Evolutionary conservation across 2,888 invertebrate genomes (phyloP), one percentile per base, ranked within the genome.

Genomic region (Hirudinaria manillensis): DNA sequence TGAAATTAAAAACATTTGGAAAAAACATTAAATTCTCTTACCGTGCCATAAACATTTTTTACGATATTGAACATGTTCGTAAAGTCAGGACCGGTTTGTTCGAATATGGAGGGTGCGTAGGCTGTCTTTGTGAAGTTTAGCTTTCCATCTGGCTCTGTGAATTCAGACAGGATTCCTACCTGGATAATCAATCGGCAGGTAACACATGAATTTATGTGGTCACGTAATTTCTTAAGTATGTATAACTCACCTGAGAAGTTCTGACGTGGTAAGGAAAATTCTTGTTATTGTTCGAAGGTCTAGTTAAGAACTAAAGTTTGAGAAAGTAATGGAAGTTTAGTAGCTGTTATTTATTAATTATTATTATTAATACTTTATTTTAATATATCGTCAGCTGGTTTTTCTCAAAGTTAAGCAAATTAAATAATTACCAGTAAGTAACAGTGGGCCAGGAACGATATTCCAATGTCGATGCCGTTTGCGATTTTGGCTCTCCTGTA

Each of bases 211-310:
- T 61, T 61, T 61, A 61, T 29, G 7, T 61, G 2, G n/a, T 29
- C 61, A 1, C 10, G 61, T 61, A 24, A n/a, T 10, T 27, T 7
- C 29, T 29, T 21, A 21, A 19, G 29, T 21, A 61, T n/a, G 13
- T 61, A 4, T 7, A n/a, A 32, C 71, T 70, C 21, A 88, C 86
- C 86, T 93, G 93, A 0, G 91, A 91, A 0, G 93, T 93, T 74
- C 93, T 87, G 38, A 94, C 93, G 83, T 94, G 94, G 84, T 92
- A 94, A 0, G 94, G 94, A 81, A 94, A 94, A 83, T 93, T 93
- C 82, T 90, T 91, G 83, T 94, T 94, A 0, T 92, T 92, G 77
- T 91, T 90, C 1, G 91, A 90, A 2, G 94, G 94, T 82, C 93
- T 87, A 0, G 93, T 93, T 76, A 94, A 83, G 56, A 80, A 76